phyloP scores from a whole-genome alignment of 2,888 invertebrate species.

The Drosophila borborema region DNA sequence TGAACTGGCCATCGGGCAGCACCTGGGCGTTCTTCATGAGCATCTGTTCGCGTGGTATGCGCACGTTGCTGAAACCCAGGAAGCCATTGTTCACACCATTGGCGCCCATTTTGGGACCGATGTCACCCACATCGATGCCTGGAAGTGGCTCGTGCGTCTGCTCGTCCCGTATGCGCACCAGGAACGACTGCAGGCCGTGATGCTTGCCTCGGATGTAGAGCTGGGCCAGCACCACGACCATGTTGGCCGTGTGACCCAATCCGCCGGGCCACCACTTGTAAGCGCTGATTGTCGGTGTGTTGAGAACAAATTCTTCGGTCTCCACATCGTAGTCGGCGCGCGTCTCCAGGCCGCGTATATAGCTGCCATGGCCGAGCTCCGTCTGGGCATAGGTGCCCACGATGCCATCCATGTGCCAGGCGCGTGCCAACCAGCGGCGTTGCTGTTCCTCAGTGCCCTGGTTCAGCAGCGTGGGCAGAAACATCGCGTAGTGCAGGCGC shows the following conservation, averaged over 20 bases:
- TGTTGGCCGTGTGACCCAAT: conserved; percentile 96
- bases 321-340: conserved; percentile 94
- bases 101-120: conserved; percentile 96
- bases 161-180: conserved; percentile 95
- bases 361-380: conserved; percentile 97
- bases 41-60: conserved; percentile 95
- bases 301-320: conserved; percentile 93
- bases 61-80: conserved; percentile 92
- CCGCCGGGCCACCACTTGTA: conserved; percentile 99
- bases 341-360: conserved; percentile 94
- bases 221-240: conserved; percentile 96
- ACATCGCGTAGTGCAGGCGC: conserved; percentile 95
- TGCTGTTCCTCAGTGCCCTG: conserved; percentile 94
- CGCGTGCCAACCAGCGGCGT: conserved; percentile 92
- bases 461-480: conserved; percentile 93
- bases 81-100: conserved; percentile 97
- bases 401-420: conserved; percentile 92
- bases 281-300: conserved; percentile 94
- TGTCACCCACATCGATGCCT: conserved; percentile 96
- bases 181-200: conserved; percentile 95
- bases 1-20: conserved; percentile 94
- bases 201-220: conserved; percentile 92
- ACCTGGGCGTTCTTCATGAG: conserved; percentile 96
- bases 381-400: conserved; percentile 98
- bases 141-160: conserved; percentile 93